Evolutionary conservation across 2,113 vertebrate genomes (phyloP).

Genomic region (Platycercus adscitus): DNA sequence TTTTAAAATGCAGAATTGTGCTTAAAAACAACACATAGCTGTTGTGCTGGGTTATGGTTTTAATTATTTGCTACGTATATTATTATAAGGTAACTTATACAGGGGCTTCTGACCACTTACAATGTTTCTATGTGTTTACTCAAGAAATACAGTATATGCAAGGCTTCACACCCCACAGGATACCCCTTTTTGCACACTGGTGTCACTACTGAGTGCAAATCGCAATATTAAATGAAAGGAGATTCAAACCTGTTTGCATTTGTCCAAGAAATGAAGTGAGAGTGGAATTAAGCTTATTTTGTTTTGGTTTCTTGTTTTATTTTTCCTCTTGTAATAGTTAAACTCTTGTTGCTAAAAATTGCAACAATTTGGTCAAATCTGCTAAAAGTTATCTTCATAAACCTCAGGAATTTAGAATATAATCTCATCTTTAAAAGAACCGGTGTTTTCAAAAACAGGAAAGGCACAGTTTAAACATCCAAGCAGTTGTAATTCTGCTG

Average conservation of each 20-base stretch:
- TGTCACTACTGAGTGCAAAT: not conserved
- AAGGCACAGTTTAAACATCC: conserved; percentile 1
- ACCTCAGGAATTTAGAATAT: not conserved
- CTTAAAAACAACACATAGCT: not conserved
- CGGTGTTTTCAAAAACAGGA: not conserved
- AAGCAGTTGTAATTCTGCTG: not conserved
- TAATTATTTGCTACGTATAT: not conserved
- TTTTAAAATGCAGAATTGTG: not conserved
- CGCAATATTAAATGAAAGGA: not conserved
- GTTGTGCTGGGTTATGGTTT: not conserved
- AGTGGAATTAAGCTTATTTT: not conserved
- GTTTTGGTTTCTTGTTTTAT: not conserved
- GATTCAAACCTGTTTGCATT: not conserved
- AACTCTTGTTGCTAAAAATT: not conserved
- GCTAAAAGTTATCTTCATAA: not conserved
- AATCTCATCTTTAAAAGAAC: not conserved
- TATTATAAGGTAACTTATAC: not conserved
- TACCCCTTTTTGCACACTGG: not conserved
- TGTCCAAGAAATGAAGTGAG: not conserved
- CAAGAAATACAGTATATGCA: not conserved
- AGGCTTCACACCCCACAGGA: not conserved
- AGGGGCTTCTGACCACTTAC: not conserved
- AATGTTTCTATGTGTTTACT: not conserved
- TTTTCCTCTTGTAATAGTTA: not conserved
- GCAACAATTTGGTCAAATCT: not conserved